A percentile compares a stretch with the other conserved stretches of the same genome.
phyloP scores from a whole-genome alignment of 2,113 vertebrate species.

The Alligator sinensis region DNA sequence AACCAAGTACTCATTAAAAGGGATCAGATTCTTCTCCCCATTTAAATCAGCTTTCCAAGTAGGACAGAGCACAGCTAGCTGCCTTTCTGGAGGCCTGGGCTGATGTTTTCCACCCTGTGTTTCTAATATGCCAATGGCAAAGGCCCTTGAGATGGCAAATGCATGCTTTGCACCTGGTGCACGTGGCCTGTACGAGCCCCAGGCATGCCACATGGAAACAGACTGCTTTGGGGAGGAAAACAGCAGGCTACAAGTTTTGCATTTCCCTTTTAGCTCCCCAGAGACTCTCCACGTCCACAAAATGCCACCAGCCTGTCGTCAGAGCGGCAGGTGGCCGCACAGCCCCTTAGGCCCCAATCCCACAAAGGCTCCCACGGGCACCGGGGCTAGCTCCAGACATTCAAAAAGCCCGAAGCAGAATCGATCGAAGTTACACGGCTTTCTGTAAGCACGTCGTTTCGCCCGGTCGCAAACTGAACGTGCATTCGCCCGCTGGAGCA shows the following conservation, averaged over 20 bases:
- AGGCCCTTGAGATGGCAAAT: neutral
- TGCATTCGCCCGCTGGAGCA: too few species aligned
- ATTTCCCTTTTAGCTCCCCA: neutral
- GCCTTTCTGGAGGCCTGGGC: neutral
- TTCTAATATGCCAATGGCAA: neutral
- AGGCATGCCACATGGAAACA: rapidly evolving
- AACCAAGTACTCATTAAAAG: neutral
- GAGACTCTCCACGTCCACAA: neutral
- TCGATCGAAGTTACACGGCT: too few species aligned
- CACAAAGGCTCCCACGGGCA: neutral
- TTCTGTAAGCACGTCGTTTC: too few species aligned
- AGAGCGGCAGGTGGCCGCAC: neutral
- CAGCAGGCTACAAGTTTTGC: neutral
- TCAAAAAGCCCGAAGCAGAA: too few species aligned
- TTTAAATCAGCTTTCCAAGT: neutral
- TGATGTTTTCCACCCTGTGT: neutral
- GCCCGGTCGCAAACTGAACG: too few species aligned
- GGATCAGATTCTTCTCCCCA: neutral
- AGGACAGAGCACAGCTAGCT: neutral
- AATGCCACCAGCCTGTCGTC: neutral
- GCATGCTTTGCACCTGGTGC: neutral
- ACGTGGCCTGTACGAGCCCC: rapidly evolving
- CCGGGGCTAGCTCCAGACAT: too few species aligned
- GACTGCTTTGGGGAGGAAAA: neutral
- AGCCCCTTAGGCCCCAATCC: neutral